Percentiles rank a stretch among this genome's conserved stretches.
Conservation (phyloP, 2,797 vertebrate genomes). For the Chanos chanos region DNA sequence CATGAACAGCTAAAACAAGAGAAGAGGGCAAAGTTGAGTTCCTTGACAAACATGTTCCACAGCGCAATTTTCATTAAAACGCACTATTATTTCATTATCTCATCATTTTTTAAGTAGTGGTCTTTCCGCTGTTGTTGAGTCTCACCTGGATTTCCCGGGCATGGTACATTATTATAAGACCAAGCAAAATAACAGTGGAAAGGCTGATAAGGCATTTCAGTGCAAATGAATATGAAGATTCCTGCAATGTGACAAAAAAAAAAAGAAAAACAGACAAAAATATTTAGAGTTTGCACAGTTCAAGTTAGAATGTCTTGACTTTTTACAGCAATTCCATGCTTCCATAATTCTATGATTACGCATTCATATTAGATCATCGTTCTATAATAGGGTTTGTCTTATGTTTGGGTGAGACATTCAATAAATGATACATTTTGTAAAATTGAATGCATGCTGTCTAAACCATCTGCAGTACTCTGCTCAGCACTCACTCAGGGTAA, state of each 20-base stretch:
- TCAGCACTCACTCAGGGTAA: conserved; percentile 10
- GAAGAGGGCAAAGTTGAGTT: neutral
- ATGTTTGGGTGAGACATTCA: conserved; percentile 42
- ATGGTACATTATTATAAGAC: conserved; percentile 95
- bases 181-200: conserved; percentile 92
- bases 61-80: too few species aligned
- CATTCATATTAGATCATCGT: too few species aligned
- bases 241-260: conserved; percentile 67
- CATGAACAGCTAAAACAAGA: conserved; percentile 83
- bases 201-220: conserved; percentile 99
- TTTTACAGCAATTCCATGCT: too few species aligned
- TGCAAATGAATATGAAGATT: conserved; percentile 91
- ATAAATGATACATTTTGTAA: conserved; percentile 2
- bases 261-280: too few species aligned
- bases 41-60: neutral
- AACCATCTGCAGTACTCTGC: conserved; percentile 23
- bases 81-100: too few species aligned
- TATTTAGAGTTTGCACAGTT: too few species aligned
- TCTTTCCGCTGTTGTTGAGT: neutral
- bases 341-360: too few species aligned
- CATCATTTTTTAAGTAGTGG: neutral
- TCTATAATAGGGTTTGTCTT: too few species aligned
- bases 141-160: conserved; percentile 95
- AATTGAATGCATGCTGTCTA: conserved; percentile 7
- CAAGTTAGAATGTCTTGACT: too few species aligned